Conservation (phyloP, 2,113 vertebrate genomes). For the Barnardius zonarius region DNA sequence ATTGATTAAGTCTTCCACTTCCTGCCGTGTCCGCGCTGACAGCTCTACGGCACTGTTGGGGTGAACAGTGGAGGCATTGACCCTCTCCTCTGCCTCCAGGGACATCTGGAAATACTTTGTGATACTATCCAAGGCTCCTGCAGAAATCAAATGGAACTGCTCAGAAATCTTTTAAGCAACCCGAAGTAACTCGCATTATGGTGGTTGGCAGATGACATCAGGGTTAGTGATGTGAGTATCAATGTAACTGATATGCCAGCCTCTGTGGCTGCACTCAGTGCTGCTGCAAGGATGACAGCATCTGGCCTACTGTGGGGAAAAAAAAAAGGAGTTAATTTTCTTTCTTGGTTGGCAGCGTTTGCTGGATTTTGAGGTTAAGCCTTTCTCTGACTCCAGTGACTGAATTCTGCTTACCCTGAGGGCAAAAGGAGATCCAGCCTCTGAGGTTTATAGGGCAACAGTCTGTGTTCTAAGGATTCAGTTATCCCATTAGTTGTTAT, state of each 20-base stretch:
- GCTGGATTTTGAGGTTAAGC: not conserved
- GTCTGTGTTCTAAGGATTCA: not conserved
- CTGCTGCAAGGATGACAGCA: not conserved
- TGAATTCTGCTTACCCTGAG: not conserved
- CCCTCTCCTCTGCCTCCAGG: constrained; percentile 82
- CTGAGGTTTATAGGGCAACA: not conserved
- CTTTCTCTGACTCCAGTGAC: not conserved
- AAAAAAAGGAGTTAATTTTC: not conserved
- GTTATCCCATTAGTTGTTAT: not conserved
- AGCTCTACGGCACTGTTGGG: constrained; percentile 74
- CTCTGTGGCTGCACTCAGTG: not conserved
- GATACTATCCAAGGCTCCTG: constrained; percentile 90
- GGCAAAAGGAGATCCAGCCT: not conserved
- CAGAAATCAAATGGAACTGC: not conserved
- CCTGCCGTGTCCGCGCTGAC: constrained; percentile 74
- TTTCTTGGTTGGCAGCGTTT: not conserved
- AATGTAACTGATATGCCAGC: not conserved
- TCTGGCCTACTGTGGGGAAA: not conserved
- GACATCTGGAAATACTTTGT: constrained; percentile 90
- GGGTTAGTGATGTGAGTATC: not conserved
- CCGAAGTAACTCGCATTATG: not conserved
- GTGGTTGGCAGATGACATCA: not conserved
- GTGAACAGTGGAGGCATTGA: constrained; percentile 82
- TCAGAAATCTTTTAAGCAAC: not conserved
- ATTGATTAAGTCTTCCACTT: constrained; percentile 82